Evolutionary conservation across 2,888 invertebrate genomes (phyloP), one percentile per base, ranked within the genome.

Genomic region (Dexiosoma caninum): DNA sequence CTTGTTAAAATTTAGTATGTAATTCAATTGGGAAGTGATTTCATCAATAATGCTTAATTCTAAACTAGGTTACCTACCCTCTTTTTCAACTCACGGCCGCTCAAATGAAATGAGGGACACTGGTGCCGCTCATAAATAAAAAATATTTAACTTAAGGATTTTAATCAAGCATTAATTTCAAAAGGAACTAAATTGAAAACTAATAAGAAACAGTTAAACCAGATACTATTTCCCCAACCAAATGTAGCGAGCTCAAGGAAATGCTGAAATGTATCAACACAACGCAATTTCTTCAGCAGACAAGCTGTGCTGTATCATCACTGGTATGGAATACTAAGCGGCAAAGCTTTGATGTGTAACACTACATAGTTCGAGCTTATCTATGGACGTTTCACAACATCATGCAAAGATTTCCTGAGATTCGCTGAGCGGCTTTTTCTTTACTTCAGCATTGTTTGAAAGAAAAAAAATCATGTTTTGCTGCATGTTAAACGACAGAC

Each of bases 371-470:
- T 23, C 27, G 6, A 46, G 77, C 72, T 69, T 74, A 77, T 72
- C 77, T 51, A 10, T 7, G 12, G 49, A 77, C 57, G 23, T 66
- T 72, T 53, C 57, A 69, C 53, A 64, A 30, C 72, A 32, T 64
- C 49, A 69, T 69, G 59, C 51, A 77, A 74, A 81, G 72, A 77
- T 81, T 81, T 77, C 81, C 81, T 81, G 81, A 81, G 81, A 72
- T 77, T 72, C 67, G n/a, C n/a, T 16, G n/a, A 9, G 37, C 40
- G 35, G 35, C 21, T 12, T 37, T 40, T 55, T 69, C 32, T 23
- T 19, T 57, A 55, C 35, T 21, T 62, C 35, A 12, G 16, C 32
- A 37, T 14, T n/a, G 49, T 35, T 8, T 30, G 19, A 40, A 75
- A 53, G 57, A 49, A 59, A 14, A n/a, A 66, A 40, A 19, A 66